Conservation (phyloP, 2,113 vertebrate species). For the Felis chaus region DNA sequence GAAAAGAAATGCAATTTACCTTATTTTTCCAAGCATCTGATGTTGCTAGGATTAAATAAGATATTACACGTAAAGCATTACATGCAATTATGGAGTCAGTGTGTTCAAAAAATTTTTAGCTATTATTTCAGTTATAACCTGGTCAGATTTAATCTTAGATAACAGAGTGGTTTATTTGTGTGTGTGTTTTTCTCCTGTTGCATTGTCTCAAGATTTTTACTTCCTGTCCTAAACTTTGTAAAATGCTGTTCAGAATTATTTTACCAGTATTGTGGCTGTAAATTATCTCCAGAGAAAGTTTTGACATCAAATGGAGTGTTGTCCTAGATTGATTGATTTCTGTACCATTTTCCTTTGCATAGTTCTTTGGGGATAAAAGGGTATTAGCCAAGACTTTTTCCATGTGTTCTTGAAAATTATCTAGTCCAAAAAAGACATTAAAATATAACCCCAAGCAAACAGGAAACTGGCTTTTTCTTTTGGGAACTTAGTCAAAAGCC, state of each 20-base stretch:
- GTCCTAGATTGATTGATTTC: not conserved
- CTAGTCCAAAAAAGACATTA: conserved; percentile 57
- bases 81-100: not conserved
- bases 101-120: not conserved
- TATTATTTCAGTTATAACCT: not conserved
- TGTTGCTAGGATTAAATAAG: conserved; percentile 8
- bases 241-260: conserved; percentile 1
- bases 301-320: not conserved
- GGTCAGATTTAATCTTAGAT: conserved; percentile 21
- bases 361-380: not conserved
- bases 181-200: not conserved
- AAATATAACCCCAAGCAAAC: conserved; percentile 73
- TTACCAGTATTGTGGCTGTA: not conserved
- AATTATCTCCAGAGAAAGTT: conserved; percentile 37
- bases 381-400: conserved; percentile 36
- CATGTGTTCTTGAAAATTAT: conserved; percentile 69
- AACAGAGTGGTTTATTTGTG: not conserved
- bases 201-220: conserved; percentile 6
- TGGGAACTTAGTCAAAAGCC: conserved; percentile 73
- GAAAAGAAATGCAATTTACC: too few species aligned
- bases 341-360: not conserved
- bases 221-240: conserved; percentile 29
- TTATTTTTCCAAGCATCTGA: not conserved
- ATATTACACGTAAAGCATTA: not conserved
- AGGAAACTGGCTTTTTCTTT: conserved; percentile 77